Evolutionary conservation across 2,888 invertebrate species (phyloP), one percentile per base, ranked within the genome.

Genomic region (Griposia aprilina): DNA sequence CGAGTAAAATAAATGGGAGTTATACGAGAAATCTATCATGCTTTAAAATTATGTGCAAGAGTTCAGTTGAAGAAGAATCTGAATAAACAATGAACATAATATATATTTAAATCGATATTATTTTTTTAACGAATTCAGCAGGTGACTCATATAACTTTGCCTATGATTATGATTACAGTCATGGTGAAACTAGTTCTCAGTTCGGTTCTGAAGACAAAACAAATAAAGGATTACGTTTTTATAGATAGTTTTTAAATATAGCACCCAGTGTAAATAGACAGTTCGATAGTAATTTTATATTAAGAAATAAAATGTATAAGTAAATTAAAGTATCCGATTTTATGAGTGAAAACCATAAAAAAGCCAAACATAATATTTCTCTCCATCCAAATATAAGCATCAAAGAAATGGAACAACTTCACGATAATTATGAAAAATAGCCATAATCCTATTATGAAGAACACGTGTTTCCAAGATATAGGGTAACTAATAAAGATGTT

Each of bases 381-480:
- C 50, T 2, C 20, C 8, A 13, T 60, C 5, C 8, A 15, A 77
- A 41, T 77, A 48, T 48, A 70, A 68, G 0, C 59, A 36, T 36
- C 45, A 41, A 67, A 70, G 15, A 45, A 62, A 41, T 52, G 8
- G 23, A 68, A 69, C 48, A 74, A 74, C 26, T 63, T 66, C 36
- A 50, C 66, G 26, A 48, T 8, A 8, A 45, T 71, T 67, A 70
- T 74, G 50, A 74, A 71, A 63, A 71, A 60, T 45, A 10, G 1
- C 15, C 17, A 41, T 13, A 69, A 36, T 48, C 30, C 3, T 59
- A 82, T 73, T 79, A 52, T 50, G 59, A 70, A 66, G 7, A 66
- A 63, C 83, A 86, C 76, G 65, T 80, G 87, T 70, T 70, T 67
- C 60, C n/a, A 66, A 78, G 81, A 77, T 75, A 75, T 70, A 59